phyloP scores from a whole-genome alignment of 1,140 invertebrate genomes.

The Drosophila nigrodunni region DNA sequence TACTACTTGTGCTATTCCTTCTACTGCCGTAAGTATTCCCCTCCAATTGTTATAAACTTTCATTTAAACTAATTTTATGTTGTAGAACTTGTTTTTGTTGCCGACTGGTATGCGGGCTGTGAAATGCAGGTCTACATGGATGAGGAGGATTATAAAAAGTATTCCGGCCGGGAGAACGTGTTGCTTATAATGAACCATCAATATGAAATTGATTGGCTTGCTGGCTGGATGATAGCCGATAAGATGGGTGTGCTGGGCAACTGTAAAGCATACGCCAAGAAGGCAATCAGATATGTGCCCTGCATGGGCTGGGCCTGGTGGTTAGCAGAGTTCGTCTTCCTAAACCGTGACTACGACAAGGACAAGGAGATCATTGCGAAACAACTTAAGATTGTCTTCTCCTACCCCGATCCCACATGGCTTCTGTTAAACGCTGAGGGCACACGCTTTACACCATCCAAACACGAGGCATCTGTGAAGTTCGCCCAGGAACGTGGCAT shows the following conservation, averaged over 20 bases:
- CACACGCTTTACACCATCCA: conserved; percentile 94
- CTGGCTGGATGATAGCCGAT: conserved; percentile 95
- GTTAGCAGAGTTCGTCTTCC: conserved; percentile 96
- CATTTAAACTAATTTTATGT: neutral
- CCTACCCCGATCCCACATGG: conserved; percentile 95
- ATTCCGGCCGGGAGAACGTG: conserved; percentile 94
- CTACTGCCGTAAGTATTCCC: conserved; percentile 93
- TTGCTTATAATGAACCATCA: conserved; percentile 97
- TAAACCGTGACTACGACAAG: conserved; percentile 96
- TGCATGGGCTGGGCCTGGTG: conserved; percentile 98
- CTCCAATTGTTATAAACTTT: neutral
- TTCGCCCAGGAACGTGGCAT: conserved; percentile 95
- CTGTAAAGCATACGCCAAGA: conserved; percentile 97
- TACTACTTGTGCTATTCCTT: conserved; percentile 95
- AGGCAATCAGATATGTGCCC: conserved; percentile 95
- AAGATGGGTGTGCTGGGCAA: conserved; percentile 92
- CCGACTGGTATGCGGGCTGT: conserved; percentile 96
- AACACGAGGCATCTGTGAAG: conserved; percentile 94
- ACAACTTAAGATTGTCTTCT: conserved; percentile 92
- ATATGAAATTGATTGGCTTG: conserved; percentile 98
- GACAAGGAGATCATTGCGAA: conserved; percentile 92
- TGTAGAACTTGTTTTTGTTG: conserved; percentile 95
- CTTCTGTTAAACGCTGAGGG: conserved; percentile 97
- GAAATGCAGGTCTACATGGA: conserved; percentile 91
- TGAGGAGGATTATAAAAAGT: conserved; percentile 91